Evolutionary conservation across 2,888 invertebrate species (phyloP), one percentile per base, ranked within the genome.

Genomic region (Tenodera sinensis): DNA sequence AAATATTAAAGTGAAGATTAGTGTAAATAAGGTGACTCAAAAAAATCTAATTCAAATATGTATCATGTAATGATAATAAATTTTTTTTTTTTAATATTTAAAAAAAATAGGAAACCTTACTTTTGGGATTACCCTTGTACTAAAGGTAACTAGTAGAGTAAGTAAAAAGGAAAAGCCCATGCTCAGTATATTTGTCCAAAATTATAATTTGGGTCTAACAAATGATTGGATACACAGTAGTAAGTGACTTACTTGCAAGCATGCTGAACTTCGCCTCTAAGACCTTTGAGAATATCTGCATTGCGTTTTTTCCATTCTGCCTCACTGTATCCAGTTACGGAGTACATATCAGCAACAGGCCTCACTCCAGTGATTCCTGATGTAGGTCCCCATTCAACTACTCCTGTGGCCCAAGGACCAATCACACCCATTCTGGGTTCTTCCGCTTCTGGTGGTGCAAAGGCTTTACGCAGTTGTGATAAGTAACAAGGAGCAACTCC

Each of bases 291-390:
- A 0, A 94, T 92, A 71, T 94, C 93, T 20, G 94, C 93, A 91
- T 96, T 96, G 90, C 95, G 94, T 83, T 94, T 93, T 47, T 96
- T 94, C 97, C 97, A 97, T 93, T 97, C 97, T 14, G 94, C 95
- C 0, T 96, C 94, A 89, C 96, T 97, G 92, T 95, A 96, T 91
- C 96, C 94, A 20, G 97, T 96, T 85, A 97, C 94, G 0, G 97
- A 96, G 92, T 97, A 97, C 91, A 96, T 96, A 93, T 96, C 96
- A 15, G 96, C 97, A 0, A 95, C 94, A 0, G 97, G 97, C 90
- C 97, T 94, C 0, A 97, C 96, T 4, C 97, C 97, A 1, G 90
- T 90, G 92, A 97, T 94, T 0, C 94, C 95, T 0, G 94, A 95
- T 89, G 96, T 93, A 0, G 97, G 96, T 81, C 96, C 96, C 96